These are phyloP conservation scores for Alethe castanea DNA, from an alignment of 2,113 vertebrate genomes.

Conservation along the genomic window DNA sequence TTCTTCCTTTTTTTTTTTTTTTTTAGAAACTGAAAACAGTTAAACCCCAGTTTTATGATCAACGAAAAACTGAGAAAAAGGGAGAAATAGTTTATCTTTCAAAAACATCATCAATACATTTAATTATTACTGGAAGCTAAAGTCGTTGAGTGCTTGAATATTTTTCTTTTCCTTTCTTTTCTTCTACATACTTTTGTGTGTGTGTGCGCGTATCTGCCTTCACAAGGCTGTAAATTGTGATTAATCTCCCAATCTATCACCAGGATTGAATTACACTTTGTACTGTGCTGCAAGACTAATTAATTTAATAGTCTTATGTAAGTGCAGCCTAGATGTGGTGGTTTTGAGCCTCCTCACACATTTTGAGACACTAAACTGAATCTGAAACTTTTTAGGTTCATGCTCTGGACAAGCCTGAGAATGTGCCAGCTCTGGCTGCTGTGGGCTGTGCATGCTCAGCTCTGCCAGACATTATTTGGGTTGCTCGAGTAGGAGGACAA, in stretches of 20 bases:
- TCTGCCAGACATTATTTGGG: neutral
- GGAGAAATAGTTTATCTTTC: neutral
- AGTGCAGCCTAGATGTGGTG: neutral
- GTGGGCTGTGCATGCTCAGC: neutral
- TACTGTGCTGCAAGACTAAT: constrained; percentile 21
- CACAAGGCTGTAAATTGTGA: constrained; percentile 38
- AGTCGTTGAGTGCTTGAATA: neutral
- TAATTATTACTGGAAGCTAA: neutral
- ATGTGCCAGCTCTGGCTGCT: neutral
- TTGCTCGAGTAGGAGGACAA: neutral
- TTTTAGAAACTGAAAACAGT: neutral
- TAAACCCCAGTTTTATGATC: neutral
- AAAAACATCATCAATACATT: neutral
- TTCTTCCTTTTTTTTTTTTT: neutral
- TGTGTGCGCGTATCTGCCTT: neutral
- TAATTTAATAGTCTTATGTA: constrained; percentile 20
- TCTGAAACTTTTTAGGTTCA: neutral
- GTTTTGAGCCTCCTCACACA: neutral
- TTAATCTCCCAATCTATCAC: constrained; percentile 32
- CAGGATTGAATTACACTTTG: constrained; percentile 27
- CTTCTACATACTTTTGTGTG: neutral
- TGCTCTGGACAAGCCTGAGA: neutral
- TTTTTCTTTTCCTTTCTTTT: neutral
- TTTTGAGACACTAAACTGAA: neutral
- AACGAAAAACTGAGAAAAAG: neutral